Evolutionary conservation across 2,888 invertebrate genomes (phyloP).

Genomic region (Halictus ligatus): DNA sequence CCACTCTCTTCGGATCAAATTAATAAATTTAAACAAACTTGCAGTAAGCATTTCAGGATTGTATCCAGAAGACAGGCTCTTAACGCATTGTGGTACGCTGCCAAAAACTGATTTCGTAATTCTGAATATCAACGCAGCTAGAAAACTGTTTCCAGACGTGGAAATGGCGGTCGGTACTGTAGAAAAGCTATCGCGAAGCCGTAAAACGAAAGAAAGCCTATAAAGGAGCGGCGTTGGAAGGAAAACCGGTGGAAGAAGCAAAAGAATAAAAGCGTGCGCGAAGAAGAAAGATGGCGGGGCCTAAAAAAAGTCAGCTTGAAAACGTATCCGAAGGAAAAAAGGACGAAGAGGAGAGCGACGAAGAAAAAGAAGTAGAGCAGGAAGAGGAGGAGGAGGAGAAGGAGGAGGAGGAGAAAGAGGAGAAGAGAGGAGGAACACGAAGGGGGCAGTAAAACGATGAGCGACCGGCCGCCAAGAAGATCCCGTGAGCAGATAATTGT

Average conservation of each 20-base stretch:
- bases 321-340: slow-evolving; percentile 48
- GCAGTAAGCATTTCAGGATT: too few relatives aligned
- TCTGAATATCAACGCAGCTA: not conserved
- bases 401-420: not conserved
- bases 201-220: slow-evolving; percentile 28
- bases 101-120: not conserved
- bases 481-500: slow-evolving; percentile 80
- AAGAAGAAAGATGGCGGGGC: slow-evolving; percentile 51
- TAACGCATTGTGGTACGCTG: not conserved
- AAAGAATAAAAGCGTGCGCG: slow-evolving; percentile 42
- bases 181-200: slow-evolving; percentile 24
- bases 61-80: too few relatives aligned
- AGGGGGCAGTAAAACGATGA: slow-evolving; percentile 78
- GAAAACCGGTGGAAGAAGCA: slow-evolving; percentile 23
- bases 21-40: not conserved
- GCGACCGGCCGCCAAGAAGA: slow-evolving; percentile 75
- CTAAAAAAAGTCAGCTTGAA: slow-evolving; percentile 46
- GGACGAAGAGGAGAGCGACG: not conserved
- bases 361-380: slow-evolving; percentile 38
- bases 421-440: not conserved
- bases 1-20: not conserved
- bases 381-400: not conserved
- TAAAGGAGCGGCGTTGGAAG: slow-evolving; percentile 23
- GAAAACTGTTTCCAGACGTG: not conserved
- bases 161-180: not conserved